Evolutionary conservation across 2,797 vertebrate genomes (phyloP).

Genomic region (Silurus aristotelis): DNA sequence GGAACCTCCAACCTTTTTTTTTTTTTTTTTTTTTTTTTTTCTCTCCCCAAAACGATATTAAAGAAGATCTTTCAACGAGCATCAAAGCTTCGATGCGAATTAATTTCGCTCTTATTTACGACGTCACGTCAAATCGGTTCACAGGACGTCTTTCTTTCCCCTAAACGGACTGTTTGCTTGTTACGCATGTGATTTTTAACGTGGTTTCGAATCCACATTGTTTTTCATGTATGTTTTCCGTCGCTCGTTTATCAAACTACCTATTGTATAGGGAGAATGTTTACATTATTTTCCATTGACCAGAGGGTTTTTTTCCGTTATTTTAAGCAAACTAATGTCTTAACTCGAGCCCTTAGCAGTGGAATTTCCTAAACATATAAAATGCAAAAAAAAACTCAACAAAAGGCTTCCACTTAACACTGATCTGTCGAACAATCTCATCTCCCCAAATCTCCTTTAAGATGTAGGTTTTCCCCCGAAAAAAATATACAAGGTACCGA

Average conservation of each 20-base stretch:
- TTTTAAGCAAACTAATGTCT: background rate
- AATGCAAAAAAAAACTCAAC: background rate
- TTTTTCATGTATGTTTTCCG: slow-evolving; percentile 2
- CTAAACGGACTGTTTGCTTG: slow-evolving; percentile 13
- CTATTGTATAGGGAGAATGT: slow-evolving; percentile 56
- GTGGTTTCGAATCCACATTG: slow-evolving; percentile 28
- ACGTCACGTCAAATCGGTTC: slow-evolving; percentile 5
- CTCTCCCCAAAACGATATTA: background rate
- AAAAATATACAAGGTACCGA: background rate
- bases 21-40: slow-evolving; percentile 4
- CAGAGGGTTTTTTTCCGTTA: slow-evolving; percentile 21
- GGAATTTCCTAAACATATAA: slow-evolving; percentile 16
- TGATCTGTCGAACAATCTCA: background rate
- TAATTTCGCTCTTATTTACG: slow-evolving; percentile 30
- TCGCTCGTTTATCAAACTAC: slow-evolving; percentile 32
- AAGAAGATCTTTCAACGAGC: background rate
- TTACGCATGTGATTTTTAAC: slow-evolving; percentile 38
- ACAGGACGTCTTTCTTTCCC: background rate
- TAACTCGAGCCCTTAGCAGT: background rate
- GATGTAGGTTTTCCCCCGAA: too few species aligned
- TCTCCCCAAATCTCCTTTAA: background rate
- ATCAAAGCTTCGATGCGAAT: background rate
- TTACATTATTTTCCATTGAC: slow-evolving; percentile 50
- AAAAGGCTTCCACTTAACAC: background rate
- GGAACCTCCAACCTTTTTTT: background rate